phyloP scores from a whole-genome alignment of 2,888 invertebrate species.

The Chrysopilus asiliformis region DNA sequence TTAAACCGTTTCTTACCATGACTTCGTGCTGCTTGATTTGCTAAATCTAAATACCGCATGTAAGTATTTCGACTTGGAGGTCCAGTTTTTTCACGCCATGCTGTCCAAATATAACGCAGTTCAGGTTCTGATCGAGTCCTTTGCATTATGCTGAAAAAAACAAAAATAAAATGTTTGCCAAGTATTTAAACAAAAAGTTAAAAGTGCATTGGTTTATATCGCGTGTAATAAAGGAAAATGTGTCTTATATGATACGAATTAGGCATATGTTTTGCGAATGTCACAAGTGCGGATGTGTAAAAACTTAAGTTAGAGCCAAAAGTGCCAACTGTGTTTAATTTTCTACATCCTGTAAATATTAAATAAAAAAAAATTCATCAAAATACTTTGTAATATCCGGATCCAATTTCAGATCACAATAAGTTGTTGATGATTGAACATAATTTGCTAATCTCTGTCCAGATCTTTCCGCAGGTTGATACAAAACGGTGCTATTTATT shows the following conservation, averaged over 20 bases:
- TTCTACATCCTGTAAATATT: too few relatives aligned
- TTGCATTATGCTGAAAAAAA: slow-evolving; percentile 45
- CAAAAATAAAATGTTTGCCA: too few relatives aligned
- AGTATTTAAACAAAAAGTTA: too few relatives aligned
- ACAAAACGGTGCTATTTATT: slow-evolving; percentile 19
- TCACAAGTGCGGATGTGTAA: too few relatives aligned
- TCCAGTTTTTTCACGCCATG: slow-evolving; percentile 69
- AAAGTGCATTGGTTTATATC: too few relatives aligned
- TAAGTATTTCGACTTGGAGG: slow-evolving; percentile 61
- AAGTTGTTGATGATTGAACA: slow-evolving; percentile 30
- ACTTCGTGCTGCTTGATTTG: slow-evolving; percentile 61
- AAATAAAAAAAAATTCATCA: too few relatives aligned
- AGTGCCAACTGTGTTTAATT: too few relatives aligned
- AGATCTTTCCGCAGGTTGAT: not conserved
- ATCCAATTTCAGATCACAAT: slow-evolving; percentile 47
- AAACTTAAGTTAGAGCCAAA: too few relatives aligned
- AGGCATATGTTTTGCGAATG: too few relatives aligned
- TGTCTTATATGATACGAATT: too few relatives aligned
- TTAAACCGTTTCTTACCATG: slow-evolving; percentile 43
- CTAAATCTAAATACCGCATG: slow-evolving; percentile 62
- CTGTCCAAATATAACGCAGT: slow-evolving; percentile 62
- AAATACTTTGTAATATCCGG: slow-evolving; percentile 37
- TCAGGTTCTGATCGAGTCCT: slow-evolving; percentile 63
- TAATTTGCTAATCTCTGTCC: slow-evolving; percentile 12
- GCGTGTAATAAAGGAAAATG: too few relatives aligned